A percentile compares a stretch with the other conserved stretches of the same genome.
These are phyloP conservation scores for Sander vitreus DNA, from an alignment of 2,113 vertebrate species.

Conservation along the genomic window DNA sequence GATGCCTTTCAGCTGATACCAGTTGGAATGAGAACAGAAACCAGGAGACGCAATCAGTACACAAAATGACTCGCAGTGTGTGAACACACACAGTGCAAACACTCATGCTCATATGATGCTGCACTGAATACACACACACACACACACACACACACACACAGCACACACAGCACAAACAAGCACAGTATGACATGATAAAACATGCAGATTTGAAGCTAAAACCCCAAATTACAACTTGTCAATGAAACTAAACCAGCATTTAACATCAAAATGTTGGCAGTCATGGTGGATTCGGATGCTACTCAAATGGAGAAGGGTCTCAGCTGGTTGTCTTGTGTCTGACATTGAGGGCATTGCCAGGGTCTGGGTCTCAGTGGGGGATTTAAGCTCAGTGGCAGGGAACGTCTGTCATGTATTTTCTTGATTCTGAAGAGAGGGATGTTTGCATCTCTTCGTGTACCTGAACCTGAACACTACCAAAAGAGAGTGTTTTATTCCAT, in stretches of 20 bases:
- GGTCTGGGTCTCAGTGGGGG: constrained; percentile 36
- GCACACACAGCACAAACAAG: constrained; percentile 9
- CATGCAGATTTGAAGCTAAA: constrained; percentile 57
- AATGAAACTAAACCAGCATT: constrained; percentile 55
- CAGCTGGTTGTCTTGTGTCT: constrained; percentile 27
- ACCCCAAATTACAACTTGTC: constrained; percentile 49
- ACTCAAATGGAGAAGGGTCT: constrained; percentile 10
- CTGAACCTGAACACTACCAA: constrained; percentile 20
- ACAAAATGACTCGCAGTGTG: constrained; percentile 72
- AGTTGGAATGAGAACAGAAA: constrained; percentile 84
- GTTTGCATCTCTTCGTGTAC: constrained; percentile 60
- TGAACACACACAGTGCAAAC: constrained; percentile 51
- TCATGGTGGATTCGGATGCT: background rate
- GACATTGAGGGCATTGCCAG: constrained; percentile 12
- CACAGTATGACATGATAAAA: constrained; percentile 43
- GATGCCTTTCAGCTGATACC: constrained; percentile 88
- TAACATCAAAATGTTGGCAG: constrained; percentile 46
- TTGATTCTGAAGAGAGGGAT: constrained; percentile 33
- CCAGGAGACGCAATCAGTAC: constrained; percentile 79
- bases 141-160: constrained; percentile 15
- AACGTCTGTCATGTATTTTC: constrained; percentile 40
- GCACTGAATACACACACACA: constrained; percentile 5
- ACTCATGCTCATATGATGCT: constrained; percentile 31
- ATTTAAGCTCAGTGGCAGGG: constrained; percentile 54
- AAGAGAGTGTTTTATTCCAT: background rate